These are phyloP conservation scores for Brassicogethes aeneus DNA, from an alignment of 2,888 invertebrate species.

Conservation along the genomic window DNA sequence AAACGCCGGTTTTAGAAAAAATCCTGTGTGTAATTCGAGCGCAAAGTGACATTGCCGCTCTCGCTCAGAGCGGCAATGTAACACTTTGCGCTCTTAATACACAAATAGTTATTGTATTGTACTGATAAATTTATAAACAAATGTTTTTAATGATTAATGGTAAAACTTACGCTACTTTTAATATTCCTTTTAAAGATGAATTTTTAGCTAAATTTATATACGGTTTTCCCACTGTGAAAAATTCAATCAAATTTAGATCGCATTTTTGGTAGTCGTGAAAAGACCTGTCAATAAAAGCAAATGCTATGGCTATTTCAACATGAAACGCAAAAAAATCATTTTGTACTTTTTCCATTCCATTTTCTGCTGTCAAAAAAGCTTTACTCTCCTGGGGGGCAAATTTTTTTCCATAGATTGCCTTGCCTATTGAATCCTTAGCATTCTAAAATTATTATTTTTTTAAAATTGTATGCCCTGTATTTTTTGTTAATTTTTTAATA, in stretches of 20 bases:
- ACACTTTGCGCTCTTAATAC: too few species aligned
- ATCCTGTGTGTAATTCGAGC: too few species aligned
- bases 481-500: not conserved
- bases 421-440: not conserved
- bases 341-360: conserved; percentile 1
- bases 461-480: not conserved
- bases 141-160: too few species aligned
- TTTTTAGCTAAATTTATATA: not conserved
- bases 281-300: not conserved
- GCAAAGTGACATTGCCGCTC: too few species aligned
- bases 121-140: too few species aligned
- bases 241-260: not conserved
- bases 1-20: too few species aligned
- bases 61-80: too few species aligned
- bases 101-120: too few species aligned
- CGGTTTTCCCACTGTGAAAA: not conserved
- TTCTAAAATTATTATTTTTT: not conserved
- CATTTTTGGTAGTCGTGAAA: not conserved
- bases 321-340: conserved; percentile 4
- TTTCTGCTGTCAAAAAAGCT: not conserved
- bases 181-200: not conserved
- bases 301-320: not conserved
- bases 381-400: not conserved
- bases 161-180: not conserved
- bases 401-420: not conserved